Percentiles rank a stretch among this genome's conserved stretches.
Conservation (phyloP, 2,888 invertebrate genomes). For the Conops quadrifasciatus region DNA sequence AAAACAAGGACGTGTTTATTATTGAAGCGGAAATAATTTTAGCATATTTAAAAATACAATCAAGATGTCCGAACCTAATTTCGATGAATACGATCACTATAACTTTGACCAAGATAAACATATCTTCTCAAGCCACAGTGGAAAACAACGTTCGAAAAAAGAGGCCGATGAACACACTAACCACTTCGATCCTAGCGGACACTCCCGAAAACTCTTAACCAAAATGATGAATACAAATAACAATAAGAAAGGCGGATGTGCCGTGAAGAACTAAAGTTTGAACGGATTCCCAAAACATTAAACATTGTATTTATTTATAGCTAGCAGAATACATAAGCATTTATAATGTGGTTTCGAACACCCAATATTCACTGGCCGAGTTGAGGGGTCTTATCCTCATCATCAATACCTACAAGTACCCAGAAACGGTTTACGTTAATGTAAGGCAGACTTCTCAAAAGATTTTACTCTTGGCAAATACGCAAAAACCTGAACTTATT, state of each 20-base stretch:
- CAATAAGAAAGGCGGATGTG: slow-evolving; percentile 71
- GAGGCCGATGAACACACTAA: slow-evolving; percentile 90
- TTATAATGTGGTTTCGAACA: no score
- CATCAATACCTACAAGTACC: no score
- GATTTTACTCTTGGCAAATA: no score
- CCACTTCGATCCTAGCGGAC: slow-evolving; percentile 90
- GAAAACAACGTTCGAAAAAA: slow-evolving; percentile 89
- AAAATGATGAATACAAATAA: slow-evolving; percentile 86
- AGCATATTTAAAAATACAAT: not conserved
- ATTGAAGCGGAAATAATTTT: not conserved
- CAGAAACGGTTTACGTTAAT: no score
- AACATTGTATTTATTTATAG: no score
- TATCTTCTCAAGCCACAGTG: slow-evolving; percentile 85
- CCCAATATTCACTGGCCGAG: no score
- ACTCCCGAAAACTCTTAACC: slow-evolving; percentile 89
- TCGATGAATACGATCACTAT: slow-evolving; percentile 93
- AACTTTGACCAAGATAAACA: slow-evolving; percentile 94
- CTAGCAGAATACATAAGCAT: no score
- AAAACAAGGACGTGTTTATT: not conserved
- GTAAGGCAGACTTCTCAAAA: no score
- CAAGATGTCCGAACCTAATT: slow-evolving; percentile 83
- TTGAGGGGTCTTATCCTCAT: no score
- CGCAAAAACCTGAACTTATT: no score
- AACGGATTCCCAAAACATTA: not conserved
- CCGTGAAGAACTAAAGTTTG: slow-evolving; percentile 17